These are phyloP conservation scores for Morpho achilles DNA, from an alignment of 2,888 invertebrate species.

Conservation along the genomic window DNA sequence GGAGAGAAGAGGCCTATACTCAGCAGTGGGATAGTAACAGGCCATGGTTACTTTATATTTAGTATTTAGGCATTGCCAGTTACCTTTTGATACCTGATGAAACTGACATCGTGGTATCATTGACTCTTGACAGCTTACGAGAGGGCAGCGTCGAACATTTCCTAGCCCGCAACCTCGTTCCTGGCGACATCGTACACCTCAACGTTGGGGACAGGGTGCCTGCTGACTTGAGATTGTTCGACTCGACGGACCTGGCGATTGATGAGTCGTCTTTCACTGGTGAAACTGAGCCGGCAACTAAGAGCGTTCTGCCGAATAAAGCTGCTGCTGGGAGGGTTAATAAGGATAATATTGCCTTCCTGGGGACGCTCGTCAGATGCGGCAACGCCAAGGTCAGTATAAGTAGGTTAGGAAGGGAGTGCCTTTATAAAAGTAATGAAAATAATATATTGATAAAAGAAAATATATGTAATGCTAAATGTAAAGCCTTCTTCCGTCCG, in stretches of 20 bases:
- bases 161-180: constrained; percentile 96
- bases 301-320: constrained; percentile 83
- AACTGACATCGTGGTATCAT: too few relatives aligned
- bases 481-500: too few relatives aligned
- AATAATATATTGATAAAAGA: too few relatives aligned
- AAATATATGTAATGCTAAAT: too few relatives aligned
- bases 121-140: constrained; percentile 82
- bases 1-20: too few relatives aligned
- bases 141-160: constrained; percentile 93
- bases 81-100: constrained; percentile 4
- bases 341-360: constrained; percentile 95
- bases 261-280: constrained; percentile 99
- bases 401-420: too few relatives aligned
- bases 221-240: constrained; percentile 96
- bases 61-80: too few relatives aligned
- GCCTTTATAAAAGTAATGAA: background rate
- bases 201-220: constrained; percentile 98
- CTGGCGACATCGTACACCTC: constrained; percentile 96
- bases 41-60: too few relatives aligned
- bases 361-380: constrained; percentile 98
- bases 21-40: too few relatives aligned
- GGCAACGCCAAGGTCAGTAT: constrained; percentile 93
- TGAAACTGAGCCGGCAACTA: constrained; percentile 95
- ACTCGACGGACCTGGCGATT: constrained; percentile 93
- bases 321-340: constrained; percentile 83